Evolutionary conservation across 2,888 invertebrate genomes (phyloP), one percentile per base, ranked within the genome.

Genomic region (Phaedon cochleariae): DNA sequence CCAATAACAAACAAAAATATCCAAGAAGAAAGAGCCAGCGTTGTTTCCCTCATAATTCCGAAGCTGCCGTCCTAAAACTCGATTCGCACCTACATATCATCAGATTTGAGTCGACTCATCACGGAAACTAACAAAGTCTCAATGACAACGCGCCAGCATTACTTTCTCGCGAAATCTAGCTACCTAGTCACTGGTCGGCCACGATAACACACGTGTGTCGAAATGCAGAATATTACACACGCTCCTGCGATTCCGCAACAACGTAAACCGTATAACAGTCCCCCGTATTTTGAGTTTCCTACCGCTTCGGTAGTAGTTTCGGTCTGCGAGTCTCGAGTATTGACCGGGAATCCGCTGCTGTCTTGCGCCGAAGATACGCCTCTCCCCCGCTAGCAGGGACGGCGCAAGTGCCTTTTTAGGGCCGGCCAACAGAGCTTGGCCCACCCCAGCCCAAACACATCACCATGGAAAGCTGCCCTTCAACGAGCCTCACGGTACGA

Each of bases 1-100:
- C 76, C 76, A 68, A 73, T 65, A 69, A 71, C 62, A 70, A 76
- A 75, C 62, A 72, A 74, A 76, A 76, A 74, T 72, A 76, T 73
- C 76, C 76, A 76, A 76, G 73, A 68, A 67, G 65, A 65, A 71
- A 69, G 70, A 65, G 65, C 45, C 45, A 45, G 45, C 29, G n/a
- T 45, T 45, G 46, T 45, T 45, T 57, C 15, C 57, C 45, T 45
- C 57, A 57, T 57, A 45, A n/a, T 45, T 57, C 45, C 57, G 45
- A 57, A 26, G 7, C 26, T 45, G 26, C 29, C 57, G 22, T 45
- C 22, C n/a, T 45, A 45, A 57, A 57, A 26, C 45, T 57, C 18
- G 26, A 21, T 22, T 57, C 29, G 41, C 17, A 41, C 41, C 45
- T 45, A 45, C 57, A 57, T 45, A 45, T 22, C 22, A 57, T 26